Conservation (phyloP, 2,113 vertebrate species). For the Maccullochella peelii region DNA sequence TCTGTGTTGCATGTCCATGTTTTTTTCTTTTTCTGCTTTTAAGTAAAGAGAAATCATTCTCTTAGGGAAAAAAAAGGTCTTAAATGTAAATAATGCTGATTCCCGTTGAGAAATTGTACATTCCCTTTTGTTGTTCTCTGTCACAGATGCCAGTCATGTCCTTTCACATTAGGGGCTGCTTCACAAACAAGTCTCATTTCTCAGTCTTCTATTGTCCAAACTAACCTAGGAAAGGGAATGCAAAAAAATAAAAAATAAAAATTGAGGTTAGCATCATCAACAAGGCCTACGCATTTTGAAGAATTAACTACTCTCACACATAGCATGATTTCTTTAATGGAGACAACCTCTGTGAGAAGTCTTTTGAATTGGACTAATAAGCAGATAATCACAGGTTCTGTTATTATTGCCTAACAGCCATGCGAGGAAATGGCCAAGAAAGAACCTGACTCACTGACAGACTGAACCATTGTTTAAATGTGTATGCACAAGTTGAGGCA, state of each 20-base stretch:
- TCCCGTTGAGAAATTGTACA: constrained; percentile 77
- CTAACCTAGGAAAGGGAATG: constrained; percentile 48
- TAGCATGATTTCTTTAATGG: background rate
- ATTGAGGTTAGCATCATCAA: background rate
- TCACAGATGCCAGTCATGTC: constrained; percentile 49
- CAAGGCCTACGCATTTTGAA: background rate
- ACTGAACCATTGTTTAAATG: background rate
- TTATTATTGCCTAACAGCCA: background rate
- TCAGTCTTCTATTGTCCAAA: constrained; percentile 53
- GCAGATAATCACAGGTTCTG: background rate
- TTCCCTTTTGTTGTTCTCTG: constrained; percentile 75
- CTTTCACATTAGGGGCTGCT: constrained; percentile 49
- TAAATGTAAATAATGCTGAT: constrained; percentile 75
- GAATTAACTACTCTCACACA: background rate
- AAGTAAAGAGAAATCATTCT: constrained; percentile 70
- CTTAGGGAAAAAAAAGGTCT: constrained; percentile 54
- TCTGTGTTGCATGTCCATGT: constrained; percentile 58
- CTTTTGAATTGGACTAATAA: background rate
- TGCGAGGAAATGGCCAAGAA: background rate
- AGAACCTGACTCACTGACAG: background rate
- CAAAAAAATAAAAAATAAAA: background rate
- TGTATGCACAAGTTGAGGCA: background rate
- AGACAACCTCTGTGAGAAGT: no score
- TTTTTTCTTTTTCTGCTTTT: constrained; percentile 55
- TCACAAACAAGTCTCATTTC: constrained; percentile 31